Evolutionary conservation across 2,888 invertebrate species (phyloP), one percentile per base, ranked within the genome.

Genomic region (Quadroppia sp.): DNA sequence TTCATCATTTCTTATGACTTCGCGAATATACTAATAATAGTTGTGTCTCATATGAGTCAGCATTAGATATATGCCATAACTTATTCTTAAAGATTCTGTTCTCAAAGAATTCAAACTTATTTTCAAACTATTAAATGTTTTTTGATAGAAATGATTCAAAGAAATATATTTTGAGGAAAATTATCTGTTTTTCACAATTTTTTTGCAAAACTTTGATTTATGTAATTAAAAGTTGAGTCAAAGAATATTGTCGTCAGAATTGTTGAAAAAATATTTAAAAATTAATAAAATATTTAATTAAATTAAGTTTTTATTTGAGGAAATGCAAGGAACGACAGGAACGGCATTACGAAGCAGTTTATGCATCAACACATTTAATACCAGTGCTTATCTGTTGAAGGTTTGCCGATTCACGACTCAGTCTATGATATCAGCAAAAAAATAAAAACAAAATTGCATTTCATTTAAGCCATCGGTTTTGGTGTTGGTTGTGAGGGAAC

Each of bases 351-450:
- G 20, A 32, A n/a, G 64, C 64, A n/a, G n/a, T 36, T 64, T 64
- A 64, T 64, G 64, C 64, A 20, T n/a, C 36, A 36, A 64, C 64
- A 64, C 64, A 64, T 32, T n/a, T n/a, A n/a, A 17, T 11, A n/a
- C 64, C 36, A 17, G 30, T 32, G 64, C 36, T 64, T 64, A 64
- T 64, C 32, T 32, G 36, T n/a, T 20, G 30, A 36, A 64, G 32
- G 36, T 64, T 64, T 64, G 64, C 64, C 64, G 20, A 64, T 64
- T 64, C 64, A 64, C 64, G 64, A 64, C 40, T 64, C 56, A 28
- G 28, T 56, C 56, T 64, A 36, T 64, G 64, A 64, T 64, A 64
- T 64, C 64, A 64, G 64, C 64, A 64, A 64, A 64, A 64, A 7
- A 11, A 36, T 17, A 28, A 40, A 64, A 64, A 64, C 64, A 64